These are phyloP conservation scores for Neopelma chrysocephalum DNA, from an alignment of 2,797 vertebrate genomes.

Conservation along the genomic window DNA sequence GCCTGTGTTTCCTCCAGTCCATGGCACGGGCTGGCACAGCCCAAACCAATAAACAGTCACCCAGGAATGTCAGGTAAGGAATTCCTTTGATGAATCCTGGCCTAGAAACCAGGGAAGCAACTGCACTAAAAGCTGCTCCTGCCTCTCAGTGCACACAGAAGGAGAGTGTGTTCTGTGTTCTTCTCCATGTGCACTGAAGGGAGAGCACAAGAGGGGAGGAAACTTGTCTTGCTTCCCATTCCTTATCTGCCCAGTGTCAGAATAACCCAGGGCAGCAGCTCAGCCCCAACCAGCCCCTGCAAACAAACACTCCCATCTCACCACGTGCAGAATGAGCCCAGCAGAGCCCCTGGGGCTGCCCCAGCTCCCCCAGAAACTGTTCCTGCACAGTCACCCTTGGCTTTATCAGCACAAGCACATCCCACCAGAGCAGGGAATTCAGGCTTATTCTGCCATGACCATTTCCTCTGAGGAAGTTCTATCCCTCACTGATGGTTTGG, in stretches of 20 bases:
- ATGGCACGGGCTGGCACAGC: not conserved
- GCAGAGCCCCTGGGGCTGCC: constrained; percentile 2
- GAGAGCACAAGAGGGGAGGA: not conserved
- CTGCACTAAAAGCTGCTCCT: not conserved
- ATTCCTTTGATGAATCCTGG: not conserved
- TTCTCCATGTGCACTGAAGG: not conserved
- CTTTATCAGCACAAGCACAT: constrained; percentile 38
- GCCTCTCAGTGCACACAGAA: not conserved
- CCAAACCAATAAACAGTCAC: not conserved
- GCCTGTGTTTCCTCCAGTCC: not conserved
- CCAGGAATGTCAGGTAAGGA: not conserved
- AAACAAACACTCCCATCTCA: not conserved
- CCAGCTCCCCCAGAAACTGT: not conserved
- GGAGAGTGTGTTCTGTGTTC: not conserved
- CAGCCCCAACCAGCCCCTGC: constrained; percentile 15
- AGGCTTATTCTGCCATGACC: not conserved
- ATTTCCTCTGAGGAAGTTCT: not conserved
- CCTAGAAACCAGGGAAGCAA: not conserved
- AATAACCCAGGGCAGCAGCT: not conserved
- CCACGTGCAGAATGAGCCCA: not conserved
- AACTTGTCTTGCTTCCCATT: not conserved
- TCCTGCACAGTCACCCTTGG: not conserved
- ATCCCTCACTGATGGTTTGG: not conserved
- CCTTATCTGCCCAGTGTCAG: constrained; percentile 7
- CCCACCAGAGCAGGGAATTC: not conserved